Evolutionary conservation across 92 coral and sea anemone species (phyloP).

Genomic region (Actinernus sp.): DNA sequence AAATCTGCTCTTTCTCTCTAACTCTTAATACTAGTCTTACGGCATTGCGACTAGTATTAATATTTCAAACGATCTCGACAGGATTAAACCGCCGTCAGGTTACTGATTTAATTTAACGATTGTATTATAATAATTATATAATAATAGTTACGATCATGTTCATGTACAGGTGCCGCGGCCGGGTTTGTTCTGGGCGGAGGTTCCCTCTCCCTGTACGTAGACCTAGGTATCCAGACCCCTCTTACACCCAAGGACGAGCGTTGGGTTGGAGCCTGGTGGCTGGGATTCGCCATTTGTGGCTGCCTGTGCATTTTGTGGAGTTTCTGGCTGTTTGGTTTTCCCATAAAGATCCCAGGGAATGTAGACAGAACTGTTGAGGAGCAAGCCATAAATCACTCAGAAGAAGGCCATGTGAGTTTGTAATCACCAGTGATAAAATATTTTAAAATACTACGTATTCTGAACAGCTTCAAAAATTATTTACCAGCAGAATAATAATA

Average conservation of each 20-base stretch:
- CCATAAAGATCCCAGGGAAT: slow-evolving; percentile 36
- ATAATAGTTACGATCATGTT: no score
- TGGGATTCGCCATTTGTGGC: slow-evolving; percentile 48
- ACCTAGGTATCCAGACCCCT: slow-evolving; percentile 46
- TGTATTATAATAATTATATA: no score
- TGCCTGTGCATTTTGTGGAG: slow-evolving; percentile 42
- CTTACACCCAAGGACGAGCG: slow-evolving; percentile 27
- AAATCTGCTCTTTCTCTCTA: no score
- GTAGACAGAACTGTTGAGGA: background rate
- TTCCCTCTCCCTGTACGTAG: slow-evolving; percentile 47
- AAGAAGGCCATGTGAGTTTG: background rate
- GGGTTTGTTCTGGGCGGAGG: slow-evolving; percentile 37
- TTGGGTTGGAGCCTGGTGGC: slow-evolving; percentile 81
- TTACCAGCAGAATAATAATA: no score
- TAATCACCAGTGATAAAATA: no score
- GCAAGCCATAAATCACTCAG: background rate
- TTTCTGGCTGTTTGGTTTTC: slow-evolving; percentile 50
- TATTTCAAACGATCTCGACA: no score
- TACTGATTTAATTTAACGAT: no score
- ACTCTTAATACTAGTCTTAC: no score
- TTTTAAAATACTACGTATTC: no score
- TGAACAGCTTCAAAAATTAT: no score
- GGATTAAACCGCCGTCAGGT: no score
- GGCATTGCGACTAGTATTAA: no score
- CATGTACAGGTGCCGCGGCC: slow-evolving; percentile 31